Evolutionary conservation across 2,113 vertebrate genomes (phyloP), one percentile per base, ranked within the genome.

Genomic region (Cygnus buccinator): DNA sequence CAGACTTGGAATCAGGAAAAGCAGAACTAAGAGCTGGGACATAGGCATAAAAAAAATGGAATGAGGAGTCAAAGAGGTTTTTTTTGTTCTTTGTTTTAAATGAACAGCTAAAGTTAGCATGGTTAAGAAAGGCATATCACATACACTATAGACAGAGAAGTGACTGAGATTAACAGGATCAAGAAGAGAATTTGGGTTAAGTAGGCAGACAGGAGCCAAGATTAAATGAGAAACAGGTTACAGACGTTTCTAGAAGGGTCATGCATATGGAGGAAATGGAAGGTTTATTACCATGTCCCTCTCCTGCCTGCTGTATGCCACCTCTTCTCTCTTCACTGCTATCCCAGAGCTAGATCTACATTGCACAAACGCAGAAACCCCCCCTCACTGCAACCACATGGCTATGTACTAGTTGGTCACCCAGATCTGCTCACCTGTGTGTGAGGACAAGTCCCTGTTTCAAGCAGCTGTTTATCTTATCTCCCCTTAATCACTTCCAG

Each of bases 401-500:
- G 37, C n/a, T 37, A 7, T 13, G 18, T 54, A 35, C 68, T 54
- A 54, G 62, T 11, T 65, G 62, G 8, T 65, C 62, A 65, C 37
- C 39, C 25, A 65, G 62, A 41, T 29, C 37, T 41, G 37, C 37
- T 41, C 7, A 5, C 37, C 17, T 65, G 17, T 41, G 11, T 29
- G 18, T 12, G 26, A 41, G 26, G 16, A 29, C 26, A 65, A 28
- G 26, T 41, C 62, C 62, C 28, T 65, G 62, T 26, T 65, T 65
- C 26, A 14, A 65, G 11, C 13, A 39, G 68, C 48, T 72, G 35
- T 37, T 37, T 54, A 39, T 54, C n/a, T 52, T 72, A 21, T 18
- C 13, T 72, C 68, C n/a, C 17, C 37, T 63, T 0, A 48, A 61
- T 65, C 16, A 57, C 4, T 72, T 72, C 23, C 29, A 28, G 0